Base-by-base conservation (phyloP, 2,888 invertebrate genomes). In the Cepaea hortensis region DNA sequence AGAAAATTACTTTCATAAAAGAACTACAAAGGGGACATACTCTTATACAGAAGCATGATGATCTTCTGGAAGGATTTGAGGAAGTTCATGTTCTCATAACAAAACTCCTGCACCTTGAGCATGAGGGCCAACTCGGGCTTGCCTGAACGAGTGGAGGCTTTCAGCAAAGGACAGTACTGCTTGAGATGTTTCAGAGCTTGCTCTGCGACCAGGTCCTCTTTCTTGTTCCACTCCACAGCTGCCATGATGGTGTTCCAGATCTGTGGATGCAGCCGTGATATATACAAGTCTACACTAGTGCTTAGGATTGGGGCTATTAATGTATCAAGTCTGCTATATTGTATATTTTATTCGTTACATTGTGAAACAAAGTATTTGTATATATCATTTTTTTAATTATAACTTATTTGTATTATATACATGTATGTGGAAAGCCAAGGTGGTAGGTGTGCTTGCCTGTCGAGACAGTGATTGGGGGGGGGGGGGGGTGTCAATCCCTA, bases 51-150 rank as follows among this genome's bases (percentile, higher is more conserved):
- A 94, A 98, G 96, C 95, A 98, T 96, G 93, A 99, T 97, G 93
- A 99, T 98, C 96, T 98, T 98, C 95, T 98, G 98, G 96, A 99
- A 99, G 95, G 98, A 98, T 95, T 98, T 98, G 98, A 99, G 98
- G 95, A 99, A 99, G 95, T 97, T 98, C 98, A 98, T 98, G 96
- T 99, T 98, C 95, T 98, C 98, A 95, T 99, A 99, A 95, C 98
- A 99, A 95, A 97, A 99, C 94, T 99, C 98, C 95, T 99, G 99
- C 92, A 98, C 97, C 95, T 98, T 98, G 91, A 97, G 96, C 93
- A 99, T 96, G 91, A 99, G 96, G 88, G 97, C 97, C 92, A 98
- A 96, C 95, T 99, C 98, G 79, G 98, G 97, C 93, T 97, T 97
- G 90, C 97, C 97, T 89, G 96, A 96, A 93, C 96, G 96, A 91